phyloP scores from a whole-genome alignment of 2,888 invertebrate genomes.

The Drosophila mulleri region DNA sequence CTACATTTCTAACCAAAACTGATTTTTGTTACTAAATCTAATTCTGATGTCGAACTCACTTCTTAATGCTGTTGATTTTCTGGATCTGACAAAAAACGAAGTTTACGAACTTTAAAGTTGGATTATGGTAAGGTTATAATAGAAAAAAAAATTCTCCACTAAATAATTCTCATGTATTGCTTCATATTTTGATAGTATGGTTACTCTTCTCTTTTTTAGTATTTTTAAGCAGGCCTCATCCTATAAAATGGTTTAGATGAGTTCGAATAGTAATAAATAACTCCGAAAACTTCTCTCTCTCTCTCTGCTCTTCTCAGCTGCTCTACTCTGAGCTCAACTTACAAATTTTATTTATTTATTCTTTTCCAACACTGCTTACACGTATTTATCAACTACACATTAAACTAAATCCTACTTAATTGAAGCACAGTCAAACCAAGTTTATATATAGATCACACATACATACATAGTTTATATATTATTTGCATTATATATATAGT shows the following conservation, averaged over 20 bases:
- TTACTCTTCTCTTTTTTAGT: neutral
- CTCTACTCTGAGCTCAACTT: neutral
- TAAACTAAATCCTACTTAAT: neutral
- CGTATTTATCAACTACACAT: neutral
- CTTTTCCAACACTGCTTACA: neutral
- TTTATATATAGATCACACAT: constrained; percentile 15
- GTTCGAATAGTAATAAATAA: neutral
- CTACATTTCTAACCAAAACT: no score
- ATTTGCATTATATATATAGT: neutral
- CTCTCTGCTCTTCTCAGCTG: no score
- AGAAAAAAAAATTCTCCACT: no score
- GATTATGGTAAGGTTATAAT: no score
- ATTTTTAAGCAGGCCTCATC: neutral
- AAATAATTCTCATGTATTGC: no score
- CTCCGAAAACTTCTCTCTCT: neutral
- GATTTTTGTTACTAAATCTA: no score
- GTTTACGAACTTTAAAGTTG: no score
- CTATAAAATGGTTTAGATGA: neutral
- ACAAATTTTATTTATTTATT: neutral
- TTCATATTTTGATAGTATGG: no score
- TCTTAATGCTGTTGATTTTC: no score
- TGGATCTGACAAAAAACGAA: no score
- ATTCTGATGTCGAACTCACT: no score
- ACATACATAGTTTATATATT: constrained; percentile 9
- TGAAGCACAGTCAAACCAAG: neutral